Conservation (phyloP, 2,113 vertebrate species). For the Clinocottus analis region DNA sequence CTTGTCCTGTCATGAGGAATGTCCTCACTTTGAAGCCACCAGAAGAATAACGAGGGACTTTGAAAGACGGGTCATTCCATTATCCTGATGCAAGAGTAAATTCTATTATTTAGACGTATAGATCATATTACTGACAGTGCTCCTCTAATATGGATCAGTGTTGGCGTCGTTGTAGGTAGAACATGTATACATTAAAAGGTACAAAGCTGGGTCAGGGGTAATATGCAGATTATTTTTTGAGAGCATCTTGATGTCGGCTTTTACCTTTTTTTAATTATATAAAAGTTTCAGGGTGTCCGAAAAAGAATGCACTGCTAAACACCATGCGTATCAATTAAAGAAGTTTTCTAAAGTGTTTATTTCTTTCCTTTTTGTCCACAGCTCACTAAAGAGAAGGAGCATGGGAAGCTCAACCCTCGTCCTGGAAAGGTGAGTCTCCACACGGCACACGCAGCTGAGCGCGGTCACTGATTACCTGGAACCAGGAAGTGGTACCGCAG, state of each 20-base stretch:
- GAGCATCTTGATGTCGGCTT: neutral
- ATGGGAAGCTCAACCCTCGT: slow-evolving; percentile 89
- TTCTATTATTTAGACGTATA: neutral
- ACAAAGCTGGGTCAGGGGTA: neutral
- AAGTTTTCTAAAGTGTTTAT: neutral
- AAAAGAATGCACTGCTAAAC: neutral
- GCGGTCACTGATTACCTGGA: neutral
- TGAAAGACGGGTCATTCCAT: too few species aligned
- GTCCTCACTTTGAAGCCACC: neutral
- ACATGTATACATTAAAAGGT: neutral
- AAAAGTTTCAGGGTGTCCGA: neutral
- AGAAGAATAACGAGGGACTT: too few species aligned
- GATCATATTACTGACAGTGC: neutral
- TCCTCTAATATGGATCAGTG: neutral
- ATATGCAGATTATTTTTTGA: neutral
- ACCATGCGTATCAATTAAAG: neutral
- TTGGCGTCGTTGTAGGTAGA: neutral
- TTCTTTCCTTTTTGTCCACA: slow-evolving; percentile 54
- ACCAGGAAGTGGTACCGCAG: neutral
- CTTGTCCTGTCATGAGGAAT: neutral
- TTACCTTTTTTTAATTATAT: neutral
- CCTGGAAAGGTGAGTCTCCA: slow-evolving; percentile 92
- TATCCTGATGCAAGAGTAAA: neutral
- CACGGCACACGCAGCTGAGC: neutral
- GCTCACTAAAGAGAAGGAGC: slow-evolving; percentile 86